Percentiles rank a stretch among this genome's conserved stretches.
phyloP scores from a whole-genome alignment of 2,113 vertebrate species.

The Centropus unirufus region DNA sequence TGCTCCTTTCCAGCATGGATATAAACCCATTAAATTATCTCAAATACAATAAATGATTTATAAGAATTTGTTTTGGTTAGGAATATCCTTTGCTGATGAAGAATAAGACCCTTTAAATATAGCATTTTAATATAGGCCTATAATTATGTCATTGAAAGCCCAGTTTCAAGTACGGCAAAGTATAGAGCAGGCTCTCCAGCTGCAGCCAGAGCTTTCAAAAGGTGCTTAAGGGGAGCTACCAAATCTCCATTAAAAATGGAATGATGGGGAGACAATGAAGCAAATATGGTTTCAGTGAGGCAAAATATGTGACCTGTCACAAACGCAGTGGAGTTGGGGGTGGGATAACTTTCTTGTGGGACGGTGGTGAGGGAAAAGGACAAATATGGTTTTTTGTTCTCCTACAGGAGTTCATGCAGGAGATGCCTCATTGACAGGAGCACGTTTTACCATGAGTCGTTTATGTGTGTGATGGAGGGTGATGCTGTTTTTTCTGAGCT shows the following conservation, averaged over 20 bases:
- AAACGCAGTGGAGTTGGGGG: accelerated
- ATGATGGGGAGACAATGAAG: accelerated
- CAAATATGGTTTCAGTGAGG: neutral
- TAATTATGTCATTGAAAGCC: slow-evolving; percentile 48
- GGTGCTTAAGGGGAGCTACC: neutral
- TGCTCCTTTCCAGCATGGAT: slow-evolving; percentile 53
- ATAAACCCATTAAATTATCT: slow-evolving; percentile 56
- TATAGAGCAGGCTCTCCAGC: neutral
- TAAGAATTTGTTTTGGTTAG: slow-evolving; percentile 61
- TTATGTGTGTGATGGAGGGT: neutral
- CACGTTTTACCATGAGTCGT: neutral
- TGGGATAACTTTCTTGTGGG: neutral
- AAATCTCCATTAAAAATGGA: neutral
- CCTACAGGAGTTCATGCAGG: accelerated
- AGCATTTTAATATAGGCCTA: slow-evolving; percentile 45
- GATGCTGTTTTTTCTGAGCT: neutral
- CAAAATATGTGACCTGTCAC: neutral
- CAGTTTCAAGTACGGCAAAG: neutral
- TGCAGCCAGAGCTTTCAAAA: neutral
- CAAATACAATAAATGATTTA: slow-evolving; percentile 65
- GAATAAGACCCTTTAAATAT: slow-evolving; percentile 56
- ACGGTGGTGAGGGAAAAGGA: neutral
- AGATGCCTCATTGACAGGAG: neutral
- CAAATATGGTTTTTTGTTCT: neutral
- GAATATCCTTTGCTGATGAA: slow-evolving; percentile 55